Evolutionary conservation across 1,140 invertebrate genomes (phyloP).

Genomic region (Trinorchestia longiramus): DNA sequence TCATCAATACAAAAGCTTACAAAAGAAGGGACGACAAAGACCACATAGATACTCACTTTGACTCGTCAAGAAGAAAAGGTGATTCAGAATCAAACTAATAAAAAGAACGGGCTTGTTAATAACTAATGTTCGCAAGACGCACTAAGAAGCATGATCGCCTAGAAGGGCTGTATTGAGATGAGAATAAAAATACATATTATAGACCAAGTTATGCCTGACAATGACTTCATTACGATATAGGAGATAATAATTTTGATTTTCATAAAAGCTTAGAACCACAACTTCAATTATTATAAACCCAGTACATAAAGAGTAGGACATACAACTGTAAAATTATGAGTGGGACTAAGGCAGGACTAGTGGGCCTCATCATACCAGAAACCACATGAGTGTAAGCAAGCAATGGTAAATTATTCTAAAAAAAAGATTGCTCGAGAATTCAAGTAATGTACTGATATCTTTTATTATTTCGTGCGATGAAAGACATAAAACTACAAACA

Average conservation of each 20-base stretch:
- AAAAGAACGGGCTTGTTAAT: neutral
- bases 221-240: neutral
- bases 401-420: too few species aligned
- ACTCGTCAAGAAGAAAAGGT: neutral
- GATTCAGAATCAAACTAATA: neutral
- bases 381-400: too few species aligned
- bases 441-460: too few species aligned
- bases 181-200: neutral
- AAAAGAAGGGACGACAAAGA: neutral
- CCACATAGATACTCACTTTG: neutral
- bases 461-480: too few species aligned
- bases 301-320: neutral
- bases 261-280: neutral
- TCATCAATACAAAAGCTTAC: neutral
- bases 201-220: too few species aligned
- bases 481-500: too few species aligned
- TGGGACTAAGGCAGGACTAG: too few species aligned
- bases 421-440: too few species aligned
- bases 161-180: neutral
- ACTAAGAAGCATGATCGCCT: neutral
- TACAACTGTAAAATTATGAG: too few species aligned
- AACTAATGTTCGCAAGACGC: neutral
- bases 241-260: neutral
- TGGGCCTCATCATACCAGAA: too few species aligned
- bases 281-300: neutral